These are phyloP conservation scores for Geopemphigus sp. DNA, from an alignment of 1,140 invertebrate species.

Conservation along the genomic window DNA sequence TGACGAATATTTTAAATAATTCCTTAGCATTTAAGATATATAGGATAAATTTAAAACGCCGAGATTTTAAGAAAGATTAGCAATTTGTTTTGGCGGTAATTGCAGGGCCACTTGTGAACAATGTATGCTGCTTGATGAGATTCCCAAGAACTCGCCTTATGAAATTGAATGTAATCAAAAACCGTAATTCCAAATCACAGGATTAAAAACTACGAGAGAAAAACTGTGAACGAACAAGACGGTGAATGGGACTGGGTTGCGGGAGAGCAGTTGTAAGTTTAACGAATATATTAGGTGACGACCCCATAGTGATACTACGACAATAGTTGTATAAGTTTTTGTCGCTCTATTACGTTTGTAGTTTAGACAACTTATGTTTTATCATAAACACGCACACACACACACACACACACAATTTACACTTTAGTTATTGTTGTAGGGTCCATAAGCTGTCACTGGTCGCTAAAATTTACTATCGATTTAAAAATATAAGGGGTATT, in stretches of 20 bases:
- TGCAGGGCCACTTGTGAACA: background rate
- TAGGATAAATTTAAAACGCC: constrained; percentile 11
- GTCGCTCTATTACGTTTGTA: background rate
- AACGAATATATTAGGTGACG: background rate
- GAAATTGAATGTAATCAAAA: constrained; percentile 36
- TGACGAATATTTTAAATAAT: constrained; percentile 23
- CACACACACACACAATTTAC: background rate
- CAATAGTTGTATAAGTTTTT: background rate
- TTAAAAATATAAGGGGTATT: background rate
- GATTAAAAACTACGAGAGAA: background rate
- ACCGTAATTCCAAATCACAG: constrained; percentile 14
- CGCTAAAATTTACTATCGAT: constrained; percentile 25
- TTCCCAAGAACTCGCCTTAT: constrained; percentile 1
- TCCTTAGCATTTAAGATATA: background rate
- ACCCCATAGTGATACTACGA: background rate
- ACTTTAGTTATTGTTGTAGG: constrained; percentile 29
- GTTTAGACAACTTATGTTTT: constrained; percentile 1
- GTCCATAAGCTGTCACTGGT: background rate
- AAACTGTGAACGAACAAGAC: background rate
- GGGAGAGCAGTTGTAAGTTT: too few relatives aligned
- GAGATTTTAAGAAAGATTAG: constrained; percentile 17
- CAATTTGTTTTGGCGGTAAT: constrained; percentile 12
- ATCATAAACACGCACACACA: background rate
- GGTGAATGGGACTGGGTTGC: too few relatives aligned
- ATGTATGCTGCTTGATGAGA: background rate